These are phyloP conservation scores for Talpa occidentalis DNA, from an alignment of 2,113 vertebrate genomes.

Conservation along the genomic window DNA sequence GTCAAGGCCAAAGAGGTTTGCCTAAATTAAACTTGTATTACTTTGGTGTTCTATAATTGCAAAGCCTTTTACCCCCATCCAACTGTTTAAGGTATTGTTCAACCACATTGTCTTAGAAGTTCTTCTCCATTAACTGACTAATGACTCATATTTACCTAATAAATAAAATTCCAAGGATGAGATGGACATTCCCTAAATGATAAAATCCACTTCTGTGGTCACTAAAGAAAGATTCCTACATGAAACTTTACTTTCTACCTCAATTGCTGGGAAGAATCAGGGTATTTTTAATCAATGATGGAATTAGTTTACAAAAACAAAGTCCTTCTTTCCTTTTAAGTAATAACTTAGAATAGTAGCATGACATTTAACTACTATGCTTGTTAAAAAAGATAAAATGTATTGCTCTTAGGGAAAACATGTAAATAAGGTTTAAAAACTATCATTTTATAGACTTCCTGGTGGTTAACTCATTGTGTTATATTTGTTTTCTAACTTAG, in stretches of 20 bases:
- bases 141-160: background rate
- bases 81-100: background rate
- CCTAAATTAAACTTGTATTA: background rate
- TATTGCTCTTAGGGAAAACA: conserved; percentile 6
- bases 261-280: background rate
- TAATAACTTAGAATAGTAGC: conserved; percentile 34
- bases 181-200: background rate
- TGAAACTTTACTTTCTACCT: background rate
- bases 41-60: background rate
- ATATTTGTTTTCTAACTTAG: background rate
- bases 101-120: background rate
- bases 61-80: background rate
- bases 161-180: background rate
- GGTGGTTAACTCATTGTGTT: background rate
- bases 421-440: background rate
- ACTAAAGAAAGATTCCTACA: background rate
- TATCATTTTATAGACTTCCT: conserved; percentile 35
- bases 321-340: background rate
- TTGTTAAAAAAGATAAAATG: conserved; percentile 18
- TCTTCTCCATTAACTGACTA: background rate
- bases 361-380: background rate
- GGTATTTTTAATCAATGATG: background rate
- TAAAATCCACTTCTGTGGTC: background rate
- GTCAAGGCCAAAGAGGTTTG: background rate
- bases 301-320: conserved; percentile 27